Evolutionary conservation across 2,888 invertebrate genomes (phyloP), one percentile per base, ranked within the genome.

Genomic region (Sphaerophoria rueppellii): DNA sequence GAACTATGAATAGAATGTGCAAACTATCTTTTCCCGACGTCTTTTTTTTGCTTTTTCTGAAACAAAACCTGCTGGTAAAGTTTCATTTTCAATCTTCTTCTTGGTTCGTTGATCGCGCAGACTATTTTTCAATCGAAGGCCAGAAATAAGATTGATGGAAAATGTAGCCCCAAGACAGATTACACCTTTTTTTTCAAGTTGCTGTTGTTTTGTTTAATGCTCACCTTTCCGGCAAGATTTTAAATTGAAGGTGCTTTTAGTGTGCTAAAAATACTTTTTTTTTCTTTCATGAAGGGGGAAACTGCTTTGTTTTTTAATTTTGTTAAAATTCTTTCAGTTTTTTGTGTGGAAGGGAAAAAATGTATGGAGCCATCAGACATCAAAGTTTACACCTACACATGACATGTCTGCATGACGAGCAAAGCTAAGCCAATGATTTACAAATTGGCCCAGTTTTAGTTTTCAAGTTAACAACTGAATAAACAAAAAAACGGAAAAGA

Each of bases 371-470:
- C n/a, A 32, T 12, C n/a, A 58, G 24, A 11, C 32, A 48, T n/a
- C 46, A 61, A 34, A 52, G 48, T 46, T 40, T 24, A 63, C 54
- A 35, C 55, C 46, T 24, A 63, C 77, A 63, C 61, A 35, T 70
- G 61, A 55, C 24, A 61, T 12, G 24, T 77, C 16, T 32, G 52
- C 37, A 43, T 70, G 43, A 57, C 57, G 16, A 34, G n/a, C 40
- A 24, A 48, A 37, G n/a, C 40, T 35, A 48, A 61, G 34, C 50
- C 50, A 70, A 50, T 55, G 50, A 63, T 74, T 63, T 50, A 74
- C 70, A 74, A 63, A 80, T 63, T 61, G 74, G 2, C 55, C 63
- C 32, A 80, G n/a, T 74, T 74, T 14, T 32, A 60, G 52, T 43
- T 60, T 35, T 46, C 35, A 12, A 34, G 40, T 34, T 58, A 50